These are phyloP conservation scores for Laterallus jamaicensis DNA, from an alignment of 2,113 vertebrate species.

Conservation along the genomic window DNA sequence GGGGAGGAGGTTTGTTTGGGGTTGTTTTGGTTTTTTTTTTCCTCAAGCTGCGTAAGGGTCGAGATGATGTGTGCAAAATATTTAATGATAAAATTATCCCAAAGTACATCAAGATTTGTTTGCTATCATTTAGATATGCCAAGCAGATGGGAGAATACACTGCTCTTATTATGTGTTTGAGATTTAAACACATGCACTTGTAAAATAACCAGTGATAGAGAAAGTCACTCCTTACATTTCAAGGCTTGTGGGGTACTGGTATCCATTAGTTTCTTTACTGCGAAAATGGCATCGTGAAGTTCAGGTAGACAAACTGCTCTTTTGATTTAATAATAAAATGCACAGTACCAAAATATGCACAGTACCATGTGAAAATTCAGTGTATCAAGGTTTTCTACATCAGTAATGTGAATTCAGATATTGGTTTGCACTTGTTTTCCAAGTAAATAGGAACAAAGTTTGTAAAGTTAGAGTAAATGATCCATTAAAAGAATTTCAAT, in stretches of 20 bases:
- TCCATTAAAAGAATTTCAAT: background rate
- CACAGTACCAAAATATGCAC: too few relatives aligned
- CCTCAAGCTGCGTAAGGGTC: background rate
- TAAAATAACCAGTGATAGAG: background rate
- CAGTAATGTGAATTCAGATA: background rate
- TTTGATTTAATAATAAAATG: background rate
- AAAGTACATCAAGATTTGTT: background rate
- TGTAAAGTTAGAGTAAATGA: background rate
- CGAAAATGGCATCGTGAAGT: background rate
- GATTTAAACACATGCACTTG: constrained; percentile 3
- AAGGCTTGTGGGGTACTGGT: background rate
- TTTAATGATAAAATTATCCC: constrained; percentile 13
- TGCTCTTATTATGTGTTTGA: background rate
- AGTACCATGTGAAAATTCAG: background rate
- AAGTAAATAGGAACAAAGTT: background rate
- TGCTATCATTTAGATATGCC: background rate
- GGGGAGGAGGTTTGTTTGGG: too few relatives aligned
- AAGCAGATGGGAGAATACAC: background rate
- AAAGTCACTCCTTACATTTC: background rate
- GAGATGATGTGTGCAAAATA: constrained; percentile 17
- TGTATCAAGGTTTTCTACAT: background rate
- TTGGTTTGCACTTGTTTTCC: background rate
- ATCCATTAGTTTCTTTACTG: background rate
- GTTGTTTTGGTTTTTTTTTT: background rate
- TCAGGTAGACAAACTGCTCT: background rate